These are phyloP conservation scores for Pangasius larnaudii DNA, from an alignment of 2,797 vertebrate species.

Conservation along the genomic window DNA sequence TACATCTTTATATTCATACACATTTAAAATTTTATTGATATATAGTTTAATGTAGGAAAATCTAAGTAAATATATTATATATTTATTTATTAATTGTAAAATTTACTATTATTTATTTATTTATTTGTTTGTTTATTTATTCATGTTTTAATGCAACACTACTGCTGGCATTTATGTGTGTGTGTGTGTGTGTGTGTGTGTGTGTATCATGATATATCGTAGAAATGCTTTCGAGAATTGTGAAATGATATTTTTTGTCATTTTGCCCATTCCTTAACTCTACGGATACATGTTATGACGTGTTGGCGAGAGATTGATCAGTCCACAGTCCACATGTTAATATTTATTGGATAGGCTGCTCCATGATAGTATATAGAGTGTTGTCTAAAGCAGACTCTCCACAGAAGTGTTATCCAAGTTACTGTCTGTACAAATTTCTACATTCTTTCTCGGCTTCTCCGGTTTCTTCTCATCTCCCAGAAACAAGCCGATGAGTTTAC, in stretches of 20 bases:
- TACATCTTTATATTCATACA: no score
- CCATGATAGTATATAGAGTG: neutral
- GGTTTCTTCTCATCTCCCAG: neutral
- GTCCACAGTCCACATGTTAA: neutral
- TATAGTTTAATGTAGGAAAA: no score
- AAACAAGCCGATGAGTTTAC: neutral
- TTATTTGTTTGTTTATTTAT: no score
- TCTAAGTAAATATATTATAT: no score
- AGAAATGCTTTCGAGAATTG: neutral
- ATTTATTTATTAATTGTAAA: no score
- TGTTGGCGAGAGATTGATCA: neutral
- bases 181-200: no score
- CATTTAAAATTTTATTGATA: no score
- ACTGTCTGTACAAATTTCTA: neutral
- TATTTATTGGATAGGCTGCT: neutral
- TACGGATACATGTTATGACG: neutral
- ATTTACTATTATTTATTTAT: no score
- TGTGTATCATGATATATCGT: no score
- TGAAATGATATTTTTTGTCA: neutral
- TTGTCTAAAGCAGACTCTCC: neutral
- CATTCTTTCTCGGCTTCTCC: neutral
- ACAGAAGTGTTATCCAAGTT: neutral
- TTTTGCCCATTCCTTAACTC: neutral
- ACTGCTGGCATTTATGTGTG: no score
- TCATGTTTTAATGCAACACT: no score